These are phyloP conservation scores for Venusia cambrica DNA, from an alignment of 2,888 invertebrate genomes.

Conservation along the genomic window DNA sequence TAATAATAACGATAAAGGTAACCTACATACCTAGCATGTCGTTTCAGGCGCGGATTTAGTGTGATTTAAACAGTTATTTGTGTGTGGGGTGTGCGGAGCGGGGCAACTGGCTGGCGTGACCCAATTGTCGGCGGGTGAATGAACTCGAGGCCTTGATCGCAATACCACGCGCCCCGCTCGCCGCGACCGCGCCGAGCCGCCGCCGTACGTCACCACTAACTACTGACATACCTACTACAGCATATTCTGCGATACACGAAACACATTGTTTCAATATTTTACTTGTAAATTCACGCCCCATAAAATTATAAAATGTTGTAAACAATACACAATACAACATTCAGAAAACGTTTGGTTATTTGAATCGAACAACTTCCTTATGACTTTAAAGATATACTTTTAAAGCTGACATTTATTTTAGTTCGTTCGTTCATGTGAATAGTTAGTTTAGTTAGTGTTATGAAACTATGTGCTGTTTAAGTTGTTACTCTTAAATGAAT, in stretches of 20 bases:
- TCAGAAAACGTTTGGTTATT: constrained; percentile 26
- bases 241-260: constrained; percentile 36
- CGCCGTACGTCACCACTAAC: constrained; percentile 49
- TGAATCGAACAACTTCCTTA: no score
- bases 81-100: constrained; percentile 57
- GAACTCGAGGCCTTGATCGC: constrained; percentile 80
- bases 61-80: constrained; percentile 70
- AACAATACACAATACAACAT: constrained; percentile 31
- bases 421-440: no score
- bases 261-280: constrained; percentile 54
- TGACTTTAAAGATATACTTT: no score
- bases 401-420: no score
- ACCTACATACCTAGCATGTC: constrained; percentile 55
- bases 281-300: constrained; percentile 39
- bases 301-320: constrained; percentile 34
- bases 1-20: constrained; percentile 45
- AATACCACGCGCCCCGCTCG: constrained; percentile 56
- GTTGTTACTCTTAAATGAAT: no score
- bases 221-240: constrained; percentile 17
- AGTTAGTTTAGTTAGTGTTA: no score
- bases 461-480: no score
- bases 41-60: constrained; percentile 71
- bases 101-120: constrained; percentile 61
- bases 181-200: constrained; percentile 32
- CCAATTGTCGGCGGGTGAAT: constrained; percentile 75